Conservation (phyloP, 2,797 vertebrate species). For the Neoniphon sammara region DNA sequence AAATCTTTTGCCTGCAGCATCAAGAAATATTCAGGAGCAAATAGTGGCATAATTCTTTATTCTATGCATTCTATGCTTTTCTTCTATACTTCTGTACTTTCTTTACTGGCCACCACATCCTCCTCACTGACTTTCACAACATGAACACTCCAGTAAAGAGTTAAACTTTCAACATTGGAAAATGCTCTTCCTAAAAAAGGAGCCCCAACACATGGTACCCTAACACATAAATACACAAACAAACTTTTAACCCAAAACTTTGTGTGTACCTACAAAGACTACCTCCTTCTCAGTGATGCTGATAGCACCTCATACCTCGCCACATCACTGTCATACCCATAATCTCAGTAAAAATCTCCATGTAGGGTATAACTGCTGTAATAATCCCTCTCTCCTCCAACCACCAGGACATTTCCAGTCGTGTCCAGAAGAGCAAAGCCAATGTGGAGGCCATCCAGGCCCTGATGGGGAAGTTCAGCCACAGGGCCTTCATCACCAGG, state of each 20-base stretch:
- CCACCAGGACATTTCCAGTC: constrained; percentile 70
- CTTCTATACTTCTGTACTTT: no score
- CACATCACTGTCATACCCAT: not conserved
- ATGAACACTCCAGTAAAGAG: not conserved
- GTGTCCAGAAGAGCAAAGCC: constrained; percentile 81
- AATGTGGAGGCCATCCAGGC: constrained; percentile 79
- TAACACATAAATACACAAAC: not conserved
- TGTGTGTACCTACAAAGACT: no score
- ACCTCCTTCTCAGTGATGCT: not conserved
- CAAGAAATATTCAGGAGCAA: not conserved
- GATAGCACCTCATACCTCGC: not conserved
- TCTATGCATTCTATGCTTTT: no score
- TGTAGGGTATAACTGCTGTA: not conserved
- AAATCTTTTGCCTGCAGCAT: not conserved
- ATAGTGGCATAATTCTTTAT: not conserved
- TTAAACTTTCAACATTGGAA: constrained; percentile 14
- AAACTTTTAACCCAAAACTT: no score
- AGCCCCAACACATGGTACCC: constrained; percentile 4
- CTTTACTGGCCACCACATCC: not conserved
- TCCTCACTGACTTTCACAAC: not conserved
- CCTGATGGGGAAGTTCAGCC: constrained; percentile 76
- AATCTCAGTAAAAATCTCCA: not conserved
- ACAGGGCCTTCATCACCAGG: constrained; percentile 75
- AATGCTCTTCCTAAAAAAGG: constrained; percentile 16
- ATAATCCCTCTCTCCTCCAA: constrained; percentile 3